These are phyloP conservation scores for Ommatoiulus sabulosus DNA, from an alignment of 2,888 invertebrate species.

Conservation along the genomic window DNA sequence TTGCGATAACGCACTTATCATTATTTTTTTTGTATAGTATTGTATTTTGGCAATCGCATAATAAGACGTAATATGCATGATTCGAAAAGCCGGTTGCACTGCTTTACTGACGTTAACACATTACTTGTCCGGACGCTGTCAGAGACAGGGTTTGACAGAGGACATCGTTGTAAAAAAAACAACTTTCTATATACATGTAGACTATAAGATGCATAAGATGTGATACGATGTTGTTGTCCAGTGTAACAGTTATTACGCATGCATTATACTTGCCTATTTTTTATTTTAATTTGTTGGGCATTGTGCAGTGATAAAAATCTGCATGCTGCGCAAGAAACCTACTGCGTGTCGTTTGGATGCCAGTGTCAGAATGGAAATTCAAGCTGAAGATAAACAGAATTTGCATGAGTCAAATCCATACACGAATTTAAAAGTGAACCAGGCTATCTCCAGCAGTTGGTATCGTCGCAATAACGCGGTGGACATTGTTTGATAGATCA, in stretches of 20 bases:
- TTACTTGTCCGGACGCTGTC: neutral
- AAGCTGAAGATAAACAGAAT: neutral
- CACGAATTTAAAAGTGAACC: neutral
- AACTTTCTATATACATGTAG: neutral
- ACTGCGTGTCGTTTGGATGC: neutral
- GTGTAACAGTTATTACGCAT: neutral
- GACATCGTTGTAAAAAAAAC: neutral
- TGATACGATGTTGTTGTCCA: neutral
- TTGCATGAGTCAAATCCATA: neutral
- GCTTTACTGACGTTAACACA: no score
- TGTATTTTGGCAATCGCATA: no score
- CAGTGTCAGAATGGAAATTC: neutral
- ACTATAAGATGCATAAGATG: neutral
- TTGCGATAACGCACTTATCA: no score
- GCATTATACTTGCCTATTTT: neutral
- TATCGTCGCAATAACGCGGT: neutral
- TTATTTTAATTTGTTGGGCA: neutral
- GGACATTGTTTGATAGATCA: neutral
- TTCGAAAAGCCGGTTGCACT: no score
- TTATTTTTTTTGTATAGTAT: no score
- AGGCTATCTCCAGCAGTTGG: constrained; percentile 7
- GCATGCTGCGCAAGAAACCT: neutral
- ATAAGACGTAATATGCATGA: no score
- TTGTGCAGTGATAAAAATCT: constrained; percentile 13
- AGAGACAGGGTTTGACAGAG: neutral